Percentiles rank a stretch among this genome's conserved stretches.
Conservation (phyloP, 2,113 vertebrate species). For the Eptatretus burgeri region DNA sequence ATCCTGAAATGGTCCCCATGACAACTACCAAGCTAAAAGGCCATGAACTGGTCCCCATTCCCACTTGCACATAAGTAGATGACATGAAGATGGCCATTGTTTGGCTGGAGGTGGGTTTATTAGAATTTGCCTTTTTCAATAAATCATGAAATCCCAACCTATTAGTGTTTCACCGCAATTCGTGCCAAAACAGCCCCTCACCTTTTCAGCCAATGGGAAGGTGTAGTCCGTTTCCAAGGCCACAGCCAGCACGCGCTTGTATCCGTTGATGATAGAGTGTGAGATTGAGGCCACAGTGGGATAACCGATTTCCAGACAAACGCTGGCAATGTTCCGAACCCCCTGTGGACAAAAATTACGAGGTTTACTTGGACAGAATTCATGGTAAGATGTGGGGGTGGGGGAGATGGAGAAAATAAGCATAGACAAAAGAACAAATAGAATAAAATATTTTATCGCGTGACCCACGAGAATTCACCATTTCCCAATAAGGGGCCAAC, state of each 20-base stretch:
- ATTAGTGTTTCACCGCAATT: background rate
- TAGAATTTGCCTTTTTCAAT: background rate
- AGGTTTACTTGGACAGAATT: too few relatives aligned
- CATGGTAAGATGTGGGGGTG: too few relatives aligned
- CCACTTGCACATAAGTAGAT: background rate
- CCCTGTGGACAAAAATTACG: conserved; percentile 21
- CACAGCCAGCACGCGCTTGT: conserved; percentile 68
- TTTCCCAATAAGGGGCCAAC: too few relatives aligned
- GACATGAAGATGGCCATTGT: background rate
- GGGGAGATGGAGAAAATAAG: too few relatives aligned
- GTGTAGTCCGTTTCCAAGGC: conserved; percentile 71
- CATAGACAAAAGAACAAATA: too few relatives aligned
- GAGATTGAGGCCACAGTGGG: conserved; percentile 74
- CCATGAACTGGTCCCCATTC: background rate
- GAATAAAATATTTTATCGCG: too few relatives aligned
- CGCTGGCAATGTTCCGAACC: conserved; percentile 72
- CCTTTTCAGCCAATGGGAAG: conserved; percentile 90
- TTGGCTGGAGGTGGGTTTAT: background rate
- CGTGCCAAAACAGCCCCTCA: conserved; percentile 14
- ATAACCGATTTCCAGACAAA: conserved; percentile 88
- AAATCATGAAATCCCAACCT: background rate
- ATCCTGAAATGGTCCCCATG: background rate
- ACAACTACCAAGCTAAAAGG: background rate
- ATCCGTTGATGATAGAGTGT: conserved; percentile 69
- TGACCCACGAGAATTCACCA: too few relatives aligned